Percentiles rank a stretch among this genome's conserved stretches.
Evolutionary conservation across 2,113 vertebrate species (phyloP).

Genomic region (Alligator sinensis): DNA sequence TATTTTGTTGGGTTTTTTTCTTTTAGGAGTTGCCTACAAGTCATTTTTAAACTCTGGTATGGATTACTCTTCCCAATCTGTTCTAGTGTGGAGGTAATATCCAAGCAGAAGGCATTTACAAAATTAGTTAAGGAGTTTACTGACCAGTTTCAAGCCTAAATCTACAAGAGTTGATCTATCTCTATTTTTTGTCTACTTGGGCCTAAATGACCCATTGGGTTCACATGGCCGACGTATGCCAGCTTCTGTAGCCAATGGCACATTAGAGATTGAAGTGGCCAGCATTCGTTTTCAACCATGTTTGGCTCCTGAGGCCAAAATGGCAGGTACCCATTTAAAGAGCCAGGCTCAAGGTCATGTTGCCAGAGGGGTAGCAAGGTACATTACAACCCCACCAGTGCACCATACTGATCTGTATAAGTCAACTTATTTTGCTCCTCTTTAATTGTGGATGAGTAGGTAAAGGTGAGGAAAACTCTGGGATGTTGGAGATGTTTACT

Average conservation of each 20-base stretch:
- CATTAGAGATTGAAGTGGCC: too few species aligned
- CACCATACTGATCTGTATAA: too few species aligned
- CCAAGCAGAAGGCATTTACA: neutral
- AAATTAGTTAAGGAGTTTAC: neutral
- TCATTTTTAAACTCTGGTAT: neutral
- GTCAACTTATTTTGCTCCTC: neutral
- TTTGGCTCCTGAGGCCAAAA: too few species aligned
- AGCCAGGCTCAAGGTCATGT: too few species aligned
- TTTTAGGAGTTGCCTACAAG: neutral
- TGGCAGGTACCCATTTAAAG: too few species aligned
- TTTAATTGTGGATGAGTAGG: neutral
- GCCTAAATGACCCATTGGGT: too few species aligned
- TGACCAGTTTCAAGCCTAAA: neutral
- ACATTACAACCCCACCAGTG: too few species aligned
- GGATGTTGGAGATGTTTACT: neutral
- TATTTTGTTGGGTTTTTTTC: neutral
- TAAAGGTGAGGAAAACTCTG: neutral
- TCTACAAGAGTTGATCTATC: neutral
- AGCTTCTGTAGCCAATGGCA: too few species aligned
- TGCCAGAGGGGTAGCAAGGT: too few species aligned
- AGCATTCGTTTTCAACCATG: too few species aligned
- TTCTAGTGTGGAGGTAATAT: neutral
- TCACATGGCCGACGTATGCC: too few species aligned
- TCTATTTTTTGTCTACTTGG: too few species aligned
- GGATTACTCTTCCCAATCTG: neutral